A percentile compares a stretch with the other conserved stretches of the same genome.
Conservation (phyloP, 2,888 invertebrate species). For the Microctonus aethiopoides region DNA sequence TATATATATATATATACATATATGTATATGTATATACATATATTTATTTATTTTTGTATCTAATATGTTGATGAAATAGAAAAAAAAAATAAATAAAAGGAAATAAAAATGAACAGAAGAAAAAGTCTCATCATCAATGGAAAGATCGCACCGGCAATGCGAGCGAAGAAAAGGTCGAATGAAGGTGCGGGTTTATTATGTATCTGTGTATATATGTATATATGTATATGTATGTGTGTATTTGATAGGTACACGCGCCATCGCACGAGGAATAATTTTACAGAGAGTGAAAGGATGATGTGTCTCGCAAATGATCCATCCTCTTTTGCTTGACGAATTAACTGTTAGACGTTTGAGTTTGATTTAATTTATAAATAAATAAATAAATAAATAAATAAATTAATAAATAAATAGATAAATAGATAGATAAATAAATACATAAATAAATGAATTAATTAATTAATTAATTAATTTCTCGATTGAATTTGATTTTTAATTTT, state of each 20-base stretch:
- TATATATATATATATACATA: too few species aligned
- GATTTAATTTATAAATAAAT: background rate
- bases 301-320: background rate
- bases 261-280: slow-evolving; percentile 12
- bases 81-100: background rate
- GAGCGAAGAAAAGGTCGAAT: slow-evolving; percentile 31
- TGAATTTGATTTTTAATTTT: too few species aligned
- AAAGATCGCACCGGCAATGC: slow-evolving; percentile 16
- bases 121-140: slow-evolving; percentile 10
- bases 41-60: background rate
- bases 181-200: slow-evolving; percentile 20
- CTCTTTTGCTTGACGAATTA: slow-evolving; percentile 1
- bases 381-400: too few species aligned
- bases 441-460: too few species aligned
- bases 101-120: background rate
- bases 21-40: background rate
- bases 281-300: slow-evolving; percentile 34
- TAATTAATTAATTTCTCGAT: too few species aligned
- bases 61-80: background rate
- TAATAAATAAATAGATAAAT: too few species aligned
- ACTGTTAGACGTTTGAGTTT: background rate
- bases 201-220: too few species aligned
- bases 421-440: background rate
- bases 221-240: too few species aligned
- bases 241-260: background rate